Base-by-base conservation (phyloP, 1,140 invertebrate species). In the Drosophila takahashii region DNA sequence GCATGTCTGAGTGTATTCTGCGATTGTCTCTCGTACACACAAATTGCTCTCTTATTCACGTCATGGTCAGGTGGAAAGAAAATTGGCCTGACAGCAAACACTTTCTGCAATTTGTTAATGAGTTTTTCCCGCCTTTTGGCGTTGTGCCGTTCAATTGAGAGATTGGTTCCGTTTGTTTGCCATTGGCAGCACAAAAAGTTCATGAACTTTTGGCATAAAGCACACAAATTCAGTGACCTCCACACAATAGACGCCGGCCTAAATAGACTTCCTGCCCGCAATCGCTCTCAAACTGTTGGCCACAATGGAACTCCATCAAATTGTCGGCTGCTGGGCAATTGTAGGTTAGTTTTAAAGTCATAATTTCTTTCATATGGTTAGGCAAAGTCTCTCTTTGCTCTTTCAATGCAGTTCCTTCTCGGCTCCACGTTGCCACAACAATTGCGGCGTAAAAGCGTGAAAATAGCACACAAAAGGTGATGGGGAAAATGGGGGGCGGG, bases 401-500 rank as follows among this genome's bases (percentile, higher is more conserved):
- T 78, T 81, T 81, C 78, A 87, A 86, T 86, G 67, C 62, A 70
- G 51, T 58, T 74, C 29, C 70, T 75, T 54, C 27, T 32, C 22
- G 13, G 27, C 18, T 18, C 48, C 48, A 62, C 48, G 61, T 44
- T 74, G 52, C 64, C 80, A 86, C 76, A 83, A 77, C 84, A 87
- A 87, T 87, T 87, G 83, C 57, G 83, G 83, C 83, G 85, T 89
- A 87, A 87, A 87, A 87, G 79, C 84, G 84, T 89, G 74, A 79
- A 87, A 90, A 86, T 81, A 67, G 75, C 65, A 64, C 15, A 78
- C 73, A 76, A 80, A 70, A 48, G 65, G 39, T 66, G 44, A 39
- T 47, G 59, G 52, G 41, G 10, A 36, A 64, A 45, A 48, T 44
- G 15, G 32, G 60, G 15, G 26, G 56, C 18, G 4, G 15, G 18